Evolutionary conservation across 2,888 invertebrate genomes (phyloP), one percentile per base, ranked within the genome.

Genomic region (Andricus curvator): DNA sequence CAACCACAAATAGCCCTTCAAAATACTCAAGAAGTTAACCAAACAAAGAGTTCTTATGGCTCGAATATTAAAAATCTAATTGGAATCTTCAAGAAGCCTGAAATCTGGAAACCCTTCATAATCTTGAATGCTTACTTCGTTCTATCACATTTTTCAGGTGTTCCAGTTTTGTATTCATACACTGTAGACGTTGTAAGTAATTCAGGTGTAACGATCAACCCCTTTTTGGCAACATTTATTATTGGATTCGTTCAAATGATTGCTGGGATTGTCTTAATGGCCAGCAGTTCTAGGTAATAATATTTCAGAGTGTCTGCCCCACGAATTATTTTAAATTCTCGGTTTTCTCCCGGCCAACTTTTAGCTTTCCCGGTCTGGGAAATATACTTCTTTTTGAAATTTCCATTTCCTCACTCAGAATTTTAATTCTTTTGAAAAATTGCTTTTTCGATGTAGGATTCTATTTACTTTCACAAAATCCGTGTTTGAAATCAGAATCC

Each of bases 91-190:
- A 80, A 64, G 29, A 48, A 78, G 37, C 84, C 88, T 4, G 86
- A 88, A 82, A 83, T 87, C 4, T 88, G 88, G 88, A 88, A 88
- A 64, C 87, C 88, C 4, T 76, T 86, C 3, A 13, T 82, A 1
- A 87, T 87, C 33, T 66, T 87, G n/a, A 83, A 84, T 65, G 37
- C 37, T 25, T 86, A 82, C 44, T 86, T 87, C 74, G 62, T 88
- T 22, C 84, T 84, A 37, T 83, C 84, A 85, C 85, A 85, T 82
- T 86, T 88, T 77, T 83, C 85, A 77, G 85, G 86, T 1, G 77
- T 85, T 37, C 83, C 84, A 80, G 84, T 85, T 1, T 65, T 88
- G 20, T 76, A 84, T 77, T 79, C 83, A 51, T 88, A 87, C 67
- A 79, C 86, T 15, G 84, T 86, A 6, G 85, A 86, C n/a, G 80